Evolutionary conservation across 2,113 vertebrate genomes (phyloP), one percentile per base, ranked within the genome.

Genomic region (Lepidothrix coronata): DNA sequence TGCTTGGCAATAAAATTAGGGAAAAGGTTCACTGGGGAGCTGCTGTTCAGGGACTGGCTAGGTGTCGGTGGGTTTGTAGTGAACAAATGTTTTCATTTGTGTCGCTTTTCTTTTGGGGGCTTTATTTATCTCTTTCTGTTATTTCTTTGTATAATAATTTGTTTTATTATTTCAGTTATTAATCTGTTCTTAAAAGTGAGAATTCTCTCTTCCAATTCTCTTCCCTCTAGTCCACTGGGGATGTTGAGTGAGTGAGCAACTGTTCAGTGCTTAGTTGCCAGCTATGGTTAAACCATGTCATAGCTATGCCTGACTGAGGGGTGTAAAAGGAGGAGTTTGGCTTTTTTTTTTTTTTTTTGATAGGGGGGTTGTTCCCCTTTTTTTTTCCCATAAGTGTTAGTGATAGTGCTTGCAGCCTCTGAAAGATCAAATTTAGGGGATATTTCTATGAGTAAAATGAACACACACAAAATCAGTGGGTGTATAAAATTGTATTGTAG

Each of bases 271-370:
- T 63, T 31, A n/a, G 13, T 13, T 70, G 28, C 20, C 24, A 30
- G 33, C 37, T 46, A 28, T 70, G 33, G 57, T 58, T 67, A 78
- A 77, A 44, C 41, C 10, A 33, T 4, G 20, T 33, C 23, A 27
- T 30, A 58, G n/a, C 48, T 88, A 11, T 44, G n/a, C 15, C 11
- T 68, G 12, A 33, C 67, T 16, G 22, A 12, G 17, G 6, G 5
- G 31, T 17, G 16, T 19, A 33, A 15, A 58, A 58, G 12, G 31
- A 81, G 21, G 12, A 37, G 5, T 52, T 41, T 46, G 6, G 2
- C 19, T 19, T 17, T 23, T 6, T 2, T 6, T 30, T 48, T 10
- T 30, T 5, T 27, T 4, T 8, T 30, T 39, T 22, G 1, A 3
- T 48, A 52, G 25, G 35, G 10, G 24, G 7, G 15, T 6, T 18